phyloP scores from a whole-genome alignment of 2,113 vertebrate species.

The Apodemus sylvaticus region DNA sequence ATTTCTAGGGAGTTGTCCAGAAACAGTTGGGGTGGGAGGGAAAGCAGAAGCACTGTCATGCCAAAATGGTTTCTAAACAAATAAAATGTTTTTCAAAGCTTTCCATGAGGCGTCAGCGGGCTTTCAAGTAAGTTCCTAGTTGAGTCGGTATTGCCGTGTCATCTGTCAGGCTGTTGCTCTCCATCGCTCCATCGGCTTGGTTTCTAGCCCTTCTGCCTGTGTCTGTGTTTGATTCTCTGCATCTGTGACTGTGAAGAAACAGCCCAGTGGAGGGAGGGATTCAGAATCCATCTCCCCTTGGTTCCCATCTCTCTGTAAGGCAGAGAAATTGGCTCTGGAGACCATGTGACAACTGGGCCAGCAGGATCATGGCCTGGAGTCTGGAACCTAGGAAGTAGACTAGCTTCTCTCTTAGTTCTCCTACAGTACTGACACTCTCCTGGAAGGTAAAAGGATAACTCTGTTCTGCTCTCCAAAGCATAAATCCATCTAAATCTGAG shows the following conservation, averaged over 20 bases:
- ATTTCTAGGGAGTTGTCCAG: conserved; percentile 59
- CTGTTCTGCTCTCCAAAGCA: conserved; percentile 69
- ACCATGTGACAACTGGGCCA: neutral
- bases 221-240: conserved; percentile 80
- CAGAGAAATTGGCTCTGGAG: conserved; percentile 27
- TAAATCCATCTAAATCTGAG: conserved; percentile 59
- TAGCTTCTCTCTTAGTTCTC: neutral
- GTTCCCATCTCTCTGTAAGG: neutral
- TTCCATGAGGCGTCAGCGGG: conserved; percentile 81
- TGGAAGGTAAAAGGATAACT: conserved; percentile 48
- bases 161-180: conserved; percentile 77
- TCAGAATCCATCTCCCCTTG: conserved; percentile 30
- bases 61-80: conserved; percentile 81
- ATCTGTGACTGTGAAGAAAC: conserved; percentile 73
- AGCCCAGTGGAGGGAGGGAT: conserved; percentile 66
- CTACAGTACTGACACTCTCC: neutral
- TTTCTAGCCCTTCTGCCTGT: conserved; percentile 76
- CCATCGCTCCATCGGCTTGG: conserved; percentile 76
- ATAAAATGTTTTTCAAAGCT: conserved; percentile 83
- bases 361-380: neutral
- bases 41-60: conserved; percentile 75
- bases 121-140: conserved; percentile 80
- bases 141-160: conserved; percentile 74
- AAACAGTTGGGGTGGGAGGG: conserved; percentile 74
- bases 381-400: neutral